These are phyloP conservation scores for Centroberyx gerrardi DNA, from an alignment of 2,797 vertebrate species.

Conservation along the genomic window DNA sequence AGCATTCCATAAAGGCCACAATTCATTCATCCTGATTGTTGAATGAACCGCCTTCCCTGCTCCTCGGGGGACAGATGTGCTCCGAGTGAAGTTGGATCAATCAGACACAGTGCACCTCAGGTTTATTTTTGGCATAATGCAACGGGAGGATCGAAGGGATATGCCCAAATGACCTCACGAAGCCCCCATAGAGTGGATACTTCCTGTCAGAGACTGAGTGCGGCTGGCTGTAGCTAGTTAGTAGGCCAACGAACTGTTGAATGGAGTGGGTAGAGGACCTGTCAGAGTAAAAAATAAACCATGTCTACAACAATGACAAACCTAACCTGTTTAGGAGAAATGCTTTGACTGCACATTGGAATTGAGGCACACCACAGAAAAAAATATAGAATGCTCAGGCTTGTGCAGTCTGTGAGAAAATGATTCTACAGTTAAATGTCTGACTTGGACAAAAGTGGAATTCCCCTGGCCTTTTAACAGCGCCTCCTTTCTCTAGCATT, in stretches of 20 bases:
- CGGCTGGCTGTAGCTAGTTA: not conserved
- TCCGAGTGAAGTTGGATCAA: slow-evolving; percentile 21
- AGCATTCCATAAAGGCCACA: slow-evolving; percentile 20
- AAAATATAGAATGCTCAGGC: not conserved
- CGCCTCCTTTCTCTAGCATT: slow-evolving; percentile 38
- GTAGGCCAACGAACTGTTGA: slow-evolving; percentile 7
- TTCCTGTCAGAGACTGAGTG: slow-evolving; percentile 24
- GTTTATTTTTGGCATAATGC: slow-evolving; percentile 68
- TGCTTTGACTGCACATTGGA: not conserved
- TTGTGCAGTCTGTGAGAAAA: slow-evolving; percentile 8
- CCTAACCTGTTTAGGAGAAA: not conserved
- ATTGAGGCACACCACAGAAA: slow-evolving; percentile 7
- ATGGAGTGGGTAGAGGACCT: not conserved
- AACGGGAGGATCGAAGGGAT: slow-evolving; percentile 46
- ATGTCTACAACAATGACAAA: not conserved
- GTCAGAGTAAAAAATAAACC: not conserved
- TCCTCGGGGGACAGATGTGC: slow-evolving; percentile 11
- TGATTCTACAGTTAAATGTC: slow-evolving; percentile 4
- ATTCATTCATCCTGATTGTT: slow-evolving; percentile 37
- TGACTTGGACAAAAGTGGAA: slow-evolving; percentile 47
- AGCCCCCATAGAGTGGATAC: slow-evolving; percentile 23
- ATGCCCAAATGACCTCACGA: slow-evolving; percentile 36
- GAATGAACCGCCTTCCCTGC: slow-evolving; percentile 22
- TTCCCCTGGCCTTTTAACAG: slow-evolving; percentile 36
- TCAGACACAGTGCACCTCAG: slow-evolving; percentile 14